These are phyloP conservation scores for Muraenolepis orangiensis DNA, from an alignment of 2,797 vertebrate genomes.

Conservation along the genomic window DNA sequence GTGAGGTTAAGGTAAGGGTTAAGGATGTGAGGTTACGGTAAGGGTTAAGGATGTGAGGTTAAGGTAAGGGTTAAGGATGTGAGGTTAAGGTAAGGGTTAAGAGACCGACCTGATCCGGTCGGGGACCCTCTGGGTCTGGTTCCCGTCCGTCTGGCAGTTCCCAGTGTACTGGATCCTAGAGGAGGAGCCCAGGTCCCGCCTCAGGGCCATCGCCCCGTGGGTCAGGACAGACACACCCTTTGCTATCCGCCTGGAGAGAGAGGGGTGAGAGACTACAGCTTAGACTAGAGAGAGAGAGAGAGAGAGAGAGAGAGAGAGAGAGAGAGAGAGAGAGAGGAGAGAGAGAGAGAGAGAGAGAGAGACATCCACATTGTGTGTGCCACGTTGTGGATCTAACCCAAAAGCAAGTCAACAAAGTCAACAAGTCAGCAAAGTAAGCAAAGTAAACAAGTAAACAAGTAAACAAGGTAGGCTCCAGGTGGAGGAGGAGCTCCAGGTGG, in stretches of 20 bases:
- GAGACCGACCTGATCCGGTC: constrained; percentile 68
- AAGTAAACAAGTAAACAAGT: background rate
- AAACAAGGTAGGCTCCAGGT: no score
- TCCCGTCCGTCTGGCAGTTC: constrained; percentile 85
- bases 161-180: constrained; percentile 80
- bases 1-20: no score
- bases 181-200: constrained; percentile 78
- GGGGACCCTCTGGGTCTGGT: constrained; percentile 75
- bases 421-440: background rate
- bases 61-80: no score
- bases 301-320: no score
- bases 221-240: constrained; percentile 91
- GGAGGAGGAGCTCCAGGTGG: no score
- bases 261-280: constrained; percentile 10
- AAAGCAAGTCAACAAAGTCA: no score
- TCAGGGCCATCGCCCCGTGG: constrained; percentile 86
- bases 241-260: constrained; percentile 72
- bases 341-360: no score
- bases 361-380: no score
- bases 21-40: no score
- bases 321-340: constrained; percentile 26
- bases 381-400: no score
- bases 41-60: no score
- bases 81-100: no score
- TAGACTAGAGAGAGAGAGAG: constrained; percentile 2